These are phyloP conservation scores for Cosmia trapezina DNA, from an alignment of 2,888 invertebrate species.

Conservation along the genomic window DNA sequence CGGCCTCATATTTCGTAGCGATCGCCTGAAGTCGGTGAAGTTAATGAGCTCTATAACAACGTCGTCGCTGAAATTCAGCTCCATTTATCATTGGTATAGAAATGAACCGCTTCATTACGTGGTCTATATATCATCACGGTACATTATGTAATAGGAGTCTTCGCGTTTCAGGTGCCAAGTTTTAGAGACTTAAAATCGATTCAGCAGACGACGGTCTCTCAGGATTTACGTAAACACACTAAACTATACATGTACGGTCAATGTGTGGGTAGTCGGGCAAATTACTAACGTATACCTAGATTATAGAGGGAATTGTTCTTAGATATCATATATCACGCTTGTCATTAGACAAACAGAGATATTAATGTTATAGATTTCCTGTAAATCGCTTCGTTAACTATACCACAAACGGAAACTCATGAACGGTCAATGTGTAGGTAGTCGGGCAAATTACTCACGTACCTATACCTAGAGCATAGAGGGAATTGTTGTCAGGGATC, in stretches of 20 bases:
- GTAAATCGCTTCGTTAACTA: conserved; percentile 34
- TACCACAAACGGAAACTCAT: too few relatives aligned
- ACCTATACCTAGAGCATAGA: conserved; percentile 2
- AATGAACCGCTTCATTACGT: conserved; percentile 54
- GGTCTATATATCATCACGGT: conserved; percentile 52
- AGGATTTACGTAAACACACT: conserved; percentile 43
- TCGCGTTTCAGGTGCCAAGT: conserved; percentile 46
- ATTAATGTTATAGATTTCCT: too few relatives aligned
- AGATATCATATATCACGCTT: conserved; percentile 34
- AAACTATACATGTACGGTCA: conserved; percentile 24
- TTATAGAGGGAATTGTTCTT: background rate
- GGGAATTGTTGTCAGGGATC: conserved; percentile 16
- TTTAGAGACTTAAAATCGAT: conserved; percentile 52
- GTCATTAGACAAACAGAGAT: conserved; percentile 44
- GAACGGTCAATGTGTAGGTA: conserved; percentile 36
- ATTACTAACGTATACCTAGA: conserved; percentile 25
- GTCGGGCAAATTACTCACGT: conserved; percentile 30
- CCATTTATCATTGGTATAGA: conserved; percentile 54
- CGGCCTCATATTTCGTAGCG: conserved; percentile 32
- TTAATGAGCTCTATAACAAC: conserved; percentile 53
- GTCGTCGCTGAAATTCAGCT: conserved; percentile 36
- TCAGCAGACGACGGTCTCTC: conserved; percentile 22
- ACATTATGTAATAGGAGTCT: conserved; percentile 40
- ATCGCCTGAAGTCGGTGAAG: conserved; percentile 45
- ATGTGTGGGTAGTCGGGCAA: conserved; percentile 38